Conservation (phyloP, 2,888 invertebrate genomes). For the Andrena chrysosceles region DNA sequence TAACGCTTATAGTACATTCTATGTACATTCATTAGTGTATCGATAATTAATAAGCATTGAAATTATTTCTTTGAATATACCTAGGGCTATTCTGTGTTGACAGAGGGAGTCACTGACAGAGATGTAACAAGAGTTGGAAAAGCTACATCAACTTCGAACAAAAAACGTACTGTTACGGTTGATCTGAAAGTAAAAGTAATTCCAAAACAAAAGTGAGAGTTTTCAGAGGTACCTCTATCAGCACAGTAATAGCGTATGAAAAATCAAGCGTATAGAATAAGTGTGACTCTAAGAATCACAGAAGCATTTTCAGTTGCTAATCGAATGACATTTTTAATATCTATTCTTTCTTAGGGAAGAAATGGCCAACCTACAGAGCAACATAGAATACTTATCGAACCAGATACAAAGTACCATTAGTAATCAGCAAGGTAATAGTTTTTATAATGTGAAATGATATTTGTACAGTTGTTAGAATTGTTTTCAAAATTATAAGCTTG, state of each 20-base stretch:
- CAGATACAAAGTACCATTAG: slow-evolving; percentile 81
- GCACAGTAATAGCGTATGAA: slow-evolving; percentile 78
- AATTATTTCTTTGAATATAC: slow-evolving; percentile 60
- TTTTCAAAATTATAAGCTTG: neutral
- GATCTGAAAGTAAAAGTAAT: slow-evolving; percentile 84
- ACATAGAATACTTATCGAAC: slow-evolving; percentile 89
- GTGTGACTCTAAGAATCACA: slow-evolving; percentile 34
- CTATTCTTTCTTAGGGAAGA: slow-evolving; percentile 87
- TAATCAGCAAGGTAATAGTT: slow-evolving; percentile 73
- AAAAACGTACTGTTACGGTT: slow-evolving; percentile 83
- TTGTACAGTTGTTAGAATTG: slow-evolving; percentile 16
- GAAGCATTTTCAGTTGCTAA: neutral
- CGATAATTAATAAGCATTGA: slow-evolving; percentile 71
- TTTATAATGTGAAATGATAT: neutral
- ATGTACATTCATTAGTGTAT: neutral
- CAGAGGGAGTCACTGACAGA: slow-evolving; percentile 80
- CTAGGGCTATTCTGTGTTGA: slow-evolving; percentile 80
- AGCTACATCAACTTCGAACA: slow-evolving; percentile 79
- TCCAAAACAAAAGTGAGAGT: slow-evolving; percentile 82
- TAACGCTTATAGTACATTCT: neutral
- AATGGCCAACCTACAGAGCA: slow-evolving; percentile 93
- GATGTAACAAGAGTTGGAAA: slow-evolving; percentile 76
- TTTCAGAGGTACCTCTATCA: slow-evolving; percentile 80
- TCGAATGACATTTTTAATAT: slow-evolving; percentile 7
- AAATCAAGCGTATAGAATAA: slow-evolving; percentile 35